Conservation (phyloP, 2,113 vertebrate species). For the Varanus komodoensis region DNA sequence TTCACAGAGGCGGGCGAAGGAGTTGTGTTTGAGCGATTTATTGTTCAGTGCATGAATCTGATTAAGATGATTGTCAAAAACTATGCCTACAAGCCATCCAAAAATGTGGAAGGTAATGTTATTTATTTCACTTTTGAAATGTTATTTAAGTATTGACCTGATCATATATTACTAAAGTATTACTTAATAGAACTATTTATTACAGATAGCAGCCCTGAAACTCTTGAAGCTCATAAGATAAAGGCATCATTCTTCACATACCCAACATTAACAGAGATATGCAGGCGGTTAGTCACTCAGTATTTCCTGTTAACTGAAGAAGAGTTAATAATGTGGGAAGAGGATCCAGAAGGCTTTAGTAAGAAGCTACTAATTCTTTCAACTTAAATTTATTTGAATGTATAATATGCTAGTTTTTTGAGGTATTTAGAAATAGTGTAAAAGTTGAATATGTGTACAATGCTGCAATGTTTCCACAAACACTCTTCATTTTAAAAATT, state of each 20-base stretch:
- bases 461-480: not conserved
- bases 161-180: slow-evolving; percentile 4
- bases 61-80: slow-evolving; percentile 99
- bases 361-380: slow-evolving; percentile 66
- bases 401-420: not conserved
- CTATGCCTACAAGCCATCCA: slow-evolving; percentile 94
- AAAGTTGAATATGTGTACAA: not conserved
- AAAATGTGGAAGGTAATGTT: slow-evolving; percentile 92
- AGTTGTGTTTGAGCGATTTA: slow-evolving; percentile 93
- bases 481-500: not conserved
- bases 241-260: slow-evolving; percentile 95
- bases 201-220: slow-evolving; percentile 94
- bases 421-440: not conserved
- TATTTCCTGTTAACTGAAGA: slow-evolving; percentile 95
- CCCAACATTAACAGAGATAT: slow-evolving; percentile 93
- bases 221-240: slow-evolving; percentile 94
- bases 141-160: not conserved
- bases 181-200: slow-evolving; percentile 44
- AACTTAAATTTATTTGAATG: not conserved
- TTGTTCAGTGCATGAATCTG: slow-evolving; percentile 98
- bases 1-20: slow-evolving; percentile 95
- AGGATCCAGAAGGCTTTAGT: slow-evolving; percentile 98
- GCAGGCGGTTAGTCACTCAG: slow-evolving; percentile 92
- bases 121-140: slow-evolving; percentile 7
- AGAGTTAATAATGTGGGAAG: slow-evolving; percentile 97